phyloP scores from a whole-genome alignment of 2,797 vertebrate species.

The Aplochiton taeniatus region DNA sequence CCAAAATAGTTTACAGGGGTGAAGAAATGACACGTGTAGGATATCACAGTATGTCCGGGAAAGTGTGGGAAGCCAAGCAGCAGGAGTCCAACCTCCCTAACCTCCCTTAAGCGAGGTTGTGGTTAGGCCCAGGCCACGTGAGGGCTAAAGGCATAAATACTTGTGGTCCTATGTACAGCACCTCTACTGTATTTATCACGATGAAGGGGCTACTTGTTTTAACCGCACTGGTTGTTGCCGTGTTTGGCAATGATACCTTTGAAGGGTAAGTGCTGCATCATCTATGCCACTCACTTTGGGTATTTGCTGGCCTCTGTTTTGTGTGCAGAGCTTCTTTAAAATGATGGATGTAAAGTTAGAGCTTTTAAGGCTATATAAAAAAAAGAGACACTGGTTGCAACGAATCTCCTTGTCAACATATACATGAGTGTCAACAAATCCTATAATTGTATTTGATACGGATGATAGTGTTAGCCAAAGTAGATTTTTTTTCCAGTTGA shows the following conservation, averaged over 20 bases:
- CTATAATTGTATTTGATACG: too few relatives aligned
- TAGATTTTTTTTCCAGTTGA: too few relatives aligned
- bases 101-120: slow-evolving; percentile 32
- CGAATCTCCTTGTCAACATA: too few relatives aligned
- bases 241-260: slow-evolving; percentile 9
- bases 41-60: slow-evolving; percentile 2
- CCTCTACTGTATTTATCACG: not conserved
- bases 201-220: slow-evolving; percentile 60
- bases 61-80: slow-evolving; percentile 57
- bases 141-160: slow-evolving; percentile 48
- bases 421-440: too few relatives aligned
- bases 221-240: slow-evolving; percentile 3
- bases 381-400: too few relatives aligned
- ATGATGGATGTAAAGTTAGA: too few relatives aligned
- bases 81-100: slow-evolving; percentile 22
- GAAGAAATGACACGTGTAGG: not conserved
- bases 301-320: too few relatives aligned
- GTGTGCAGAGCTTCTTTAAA: too few relatives aligned
- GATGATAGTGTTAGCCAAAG: too few relatives aligned
- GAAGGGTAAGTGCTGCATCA: not conserved
- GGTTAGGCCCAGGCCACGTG: slow-evolving; percentile 38
- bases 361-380: too few relatives aligned
- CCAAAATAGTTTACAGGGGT: not conserved
- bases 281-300: too few relatives aligned
- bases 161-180: not conserved